Evolutionary conservation across 2,797 vertebrate species (phyloP), one percentile per base, ranked within the genome.

Genomic region (Pangasius sanitwongsei): DNA sequence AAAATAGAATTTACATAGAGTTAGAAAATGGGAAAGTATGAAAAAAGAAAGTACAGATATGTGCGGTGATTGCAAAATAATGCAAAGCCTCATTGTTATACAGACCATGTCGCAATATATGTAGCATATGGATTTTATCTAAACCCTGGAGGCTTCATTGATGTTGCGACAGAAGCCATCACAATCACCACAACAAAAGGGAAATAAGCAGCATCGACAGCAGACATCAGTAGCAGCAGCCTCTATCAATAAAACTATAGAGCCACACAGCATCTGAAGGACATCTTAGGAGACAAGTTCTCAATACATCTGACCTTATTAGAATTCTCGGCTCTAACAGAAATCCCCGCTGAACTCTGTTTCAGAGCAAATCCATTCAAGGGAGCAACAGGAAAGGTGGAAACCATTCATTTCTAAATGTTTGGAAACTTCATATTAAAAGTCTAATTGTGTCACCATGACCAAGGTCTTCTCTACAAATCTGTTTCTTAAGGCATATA

Each of bases 241-340:
- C 3, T 41, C 8, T 59, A 59, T 69, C 78, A 57, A 74, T 86
- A 86, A 75, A 86, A 48, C 69, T 23, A 72, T 12, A n/a, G 41
- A 88, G 41, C 28, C 37, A 82, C 6, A 48, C 50, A 50, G 74
- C 28, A 59, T 63, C 11, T 70, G 48, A 87, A 87, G 65, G 78
- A 55, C 48, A 82, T 87, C 59, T 80, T 78, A 72, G 55, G 20
- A 87, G 78, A 82, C 48, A 82, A 70, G 70, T 48, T 82, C 20
- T 78, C 12, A 2, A 82, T 53, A 69, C 50, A 70, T 31, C 31
- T 82, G 50, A 87, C 85, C 50, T 59, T 86, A 61, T 77, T 44
- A 77, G 34, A 75, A 44, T 77, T 63, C 85, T 44, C 25, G 2
- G 15, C 41, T 67, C 41, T 18, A n/a, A 59, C 81, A 48, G 37